These are phyloP conservation scores for Chinchilla lanigera DNA, from an alignment of 2,113 vertebrate genomes.

Conservation along the genomic window DNA sequence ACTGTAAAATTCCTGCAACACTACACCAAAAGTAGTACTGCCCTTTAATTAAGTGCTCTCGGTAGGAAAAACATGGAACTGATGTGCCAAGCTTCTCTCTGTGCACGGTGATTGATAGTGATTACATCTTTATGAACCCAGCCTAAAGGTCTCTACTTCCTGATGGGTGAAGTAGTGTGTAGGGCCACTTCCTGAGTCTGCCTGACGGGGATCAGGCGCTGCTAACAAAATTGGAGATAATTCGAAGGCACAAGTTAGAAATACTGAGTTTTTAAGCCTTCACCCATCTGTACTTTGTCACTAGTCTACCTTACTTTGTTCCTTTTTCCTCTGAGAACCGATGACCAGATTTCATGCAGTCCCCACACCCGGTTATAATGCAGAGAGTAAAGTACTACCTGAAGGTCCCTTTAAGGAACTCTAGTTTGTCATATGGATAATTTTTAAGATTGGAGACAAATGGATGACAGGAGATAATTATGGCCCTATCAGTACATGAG, in stretches of 20 bases:
- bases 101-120: slow-evolving; percentile 91
- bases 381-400: background rate
- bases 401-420: background rate
- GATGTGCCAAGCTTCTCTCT: slow-evolving; percentile 87
- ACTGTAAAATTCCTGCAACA: slow-evolving; percentile 89
- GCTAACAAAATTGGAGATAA: slow-evolving; percentile 87
- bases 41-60: slow-evolving; percentile 90
- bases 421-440: background rate
- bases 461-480: background rate
- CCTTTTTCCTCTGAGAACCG: background rate
- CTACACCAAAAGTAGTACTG: slow-evolving; percentile 89
- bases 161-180: slow-evolving; percentile 88
- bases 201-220: slow-evolving; percentile 87
- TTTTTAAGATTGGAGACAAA: background rate
- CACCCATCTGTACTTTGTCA: background rate
- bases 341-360: background rate
- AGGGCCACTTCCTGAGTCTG: slow-evolving; percentile 92
- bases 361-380: background rate
- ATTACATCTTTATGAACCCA: slow-evolving; percentile 94
- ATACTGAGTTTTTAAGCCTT: background rate
- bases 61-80: slow-evolving; percentile 88
- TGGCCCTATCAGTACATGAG: background rate
- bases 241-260: slow-evolving; percentile 82
- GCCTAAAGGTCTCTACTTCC: slow-evolving; percentile 93
- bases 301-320: background rate